phyloP scores from a whole-genome alignment of 2,888 invertebrate species.

The Coremacera marginata region DNA sequence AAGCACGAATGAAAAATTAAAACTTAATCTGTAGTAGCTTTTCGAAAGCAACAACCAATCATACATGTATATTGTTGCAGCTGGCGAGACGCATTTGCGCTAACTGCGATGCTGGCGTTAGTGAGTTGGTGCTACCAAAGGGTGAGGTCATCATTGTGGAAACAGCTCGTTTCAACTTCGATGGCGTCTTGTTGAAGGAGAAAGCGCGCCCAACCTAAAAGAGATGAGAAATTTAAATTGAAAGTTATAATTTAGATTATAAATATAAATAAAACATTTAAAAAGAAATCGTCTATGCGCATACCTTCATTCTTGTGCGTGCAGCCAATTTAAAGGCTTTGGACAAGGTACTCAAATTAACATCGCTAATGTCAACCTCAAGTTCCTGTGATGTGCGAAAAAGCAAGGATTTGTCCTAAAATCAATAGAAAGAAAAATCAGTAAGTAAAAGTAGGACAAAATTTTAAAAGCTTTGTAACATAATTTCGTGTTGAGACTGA shows the following conservation, averaged over 20 bases:
- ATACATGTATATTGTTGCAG: conserved; percentile 86
- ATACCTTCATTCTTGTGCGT: conserved; percentile 82
- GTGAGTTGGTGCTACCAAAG: conserved; percentile 85
- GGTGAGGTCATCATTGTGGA: conserved; percentile 95
- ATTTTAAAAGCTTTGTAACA: too few species aligned
- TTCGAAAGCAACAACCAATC: conserved; percentile 36
- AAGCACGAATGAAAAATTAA: conserved; percentile 39
- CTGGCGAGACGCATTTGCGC: conserved; percentile 89
- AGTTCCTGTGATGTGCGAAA: conserved; percentile 75
- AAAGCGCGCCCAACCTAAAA: conserved; percentile 88
- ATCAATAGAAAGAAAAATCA: neutral
- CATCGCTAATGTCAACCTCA: conserved; percentile 89
- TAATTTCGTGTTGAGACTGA: too few species aligned
- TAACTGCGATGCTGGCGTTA: conserved; percentile 85
- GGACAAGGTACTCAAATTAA: conserved; percentile 86
- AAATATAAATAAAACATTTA: too few species aligned
- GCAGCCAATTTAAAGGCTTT: conserved; percentile 93
- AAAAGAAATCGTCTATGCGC: conserved; percentile 33
- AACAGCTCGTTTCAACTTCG: conserved; percentile 92
- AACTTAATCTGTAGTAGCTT: neutral
- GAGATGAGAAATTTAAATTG: neutral
- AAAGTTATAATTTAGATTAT: too few species aligned
- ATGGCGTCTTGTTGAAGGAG: conserved; percentile 95
- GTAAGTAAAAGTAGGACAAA: too few species aligned
- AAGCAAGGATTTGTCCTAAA: conserved; percentile 66